Evolutionary conservation across 2,797 vertebrate species (phyloP).

Genomic region (Toxotes lorentzi): DNA sequence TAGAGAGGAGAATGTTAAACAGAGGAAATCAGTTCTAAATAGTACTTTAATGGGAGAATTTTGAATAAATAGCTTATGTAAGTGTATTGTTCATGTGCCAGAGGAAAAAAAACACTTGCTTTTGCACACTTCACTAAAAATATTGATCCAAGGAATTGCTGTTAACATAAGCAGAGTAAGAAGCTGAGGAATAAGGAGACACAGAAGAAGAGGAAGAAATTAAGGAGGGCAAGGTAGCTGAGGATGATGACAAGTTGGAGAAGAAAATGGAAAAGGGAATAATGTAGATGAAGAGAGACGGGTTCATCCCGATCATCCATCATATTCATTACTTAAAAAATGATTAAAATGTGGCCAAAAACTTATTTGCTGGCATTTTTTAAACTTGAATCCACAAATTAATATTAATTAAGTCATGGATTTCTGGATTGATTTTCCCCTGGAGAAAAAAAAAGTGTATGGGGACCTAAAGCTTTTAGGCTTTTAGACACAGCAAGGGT

Average conservation of each 20-base stretch:
- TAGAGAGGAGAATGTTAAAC: constrained; percentile 32
- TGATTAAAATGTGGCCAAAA: too few species aligned
- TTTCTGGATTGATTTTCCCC: neutral
- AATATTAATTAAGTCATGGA: neutral
- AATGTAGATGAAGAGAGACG: too few species aligned
- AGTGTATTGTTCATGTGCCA: too few species aligned
- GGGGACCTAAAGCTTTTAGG: neutral
- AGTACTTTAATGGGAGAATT: neutral
- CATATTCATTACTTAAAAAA: too few species aligned
- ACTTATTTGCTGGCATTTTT: too few species aligned
- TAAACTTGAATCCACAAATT: neutral
- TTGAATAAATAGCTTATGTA: too few species aligned
- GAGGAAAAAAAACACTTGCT: too few species aligned
- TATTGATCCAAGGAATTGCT: too few species aligned
- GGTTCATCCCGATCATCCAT: too few species aligned
- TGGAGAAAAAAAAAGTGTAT: neutral
- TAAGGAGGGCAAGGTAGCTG: neutral
- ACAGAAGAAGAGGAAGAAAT: neutral
- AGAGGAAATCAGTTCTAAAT: neutral
- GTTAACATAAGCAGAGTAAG: neutral
- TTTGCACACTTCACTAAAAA: too few species aligned
- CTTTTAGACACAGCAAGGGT: neutral
- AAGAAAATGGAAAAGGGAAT: neutral
- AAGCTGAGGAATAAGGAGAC: neutral
- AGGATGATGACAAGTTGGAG: neutral